These are phyloP conservation scores for Echinops telfairi DNA, from an alignment of 2,113 vertebrate species.

Conservation along the genomic window DNA sequence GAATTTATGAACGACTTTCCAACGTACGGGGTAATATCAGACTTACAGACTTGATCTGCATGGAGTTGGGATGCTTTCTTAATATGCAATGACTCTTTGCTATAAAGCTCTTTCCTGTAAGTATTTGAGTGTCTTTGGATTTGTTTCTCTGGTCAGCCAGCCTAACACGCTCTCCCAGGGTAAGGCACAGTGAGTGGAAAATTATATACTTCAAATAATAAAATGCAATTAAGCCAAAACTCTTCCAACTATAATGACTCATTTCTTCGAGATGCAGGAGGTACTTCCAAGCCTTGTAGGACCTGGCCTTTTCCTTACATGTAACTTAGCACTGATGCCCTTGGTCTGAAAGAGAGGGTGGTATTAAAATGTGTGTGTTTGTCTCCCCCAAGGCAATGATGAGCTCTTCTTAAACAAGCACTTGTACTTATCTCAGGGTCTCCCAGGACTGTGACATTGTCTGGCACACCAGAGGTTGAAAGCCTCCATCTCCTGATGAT, in stretches of 20 bases:
- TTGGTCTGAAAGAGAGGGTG: no score
- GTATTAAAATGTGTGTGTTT: not conserved
- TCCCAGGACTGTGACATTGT: not conserved
- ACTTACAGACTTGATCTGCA: no score
- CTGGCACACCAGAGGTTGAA: not conserved
- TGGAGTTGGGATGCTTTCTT: no score
- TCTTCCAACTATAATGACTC: not conserved
- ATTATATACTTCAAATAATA: constrained; percentile 27
- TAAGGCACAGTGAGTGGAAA: not conserved
- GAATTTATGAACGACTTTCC: no score
- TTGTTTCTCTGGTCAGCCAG: no score
- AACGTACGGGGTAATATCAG: no score
- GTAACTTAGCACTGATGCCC: not conserved
- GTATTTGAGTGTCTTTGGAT: no score
- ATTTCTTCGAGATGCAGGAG: not conserved
- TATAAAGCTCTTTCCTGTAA: no score
- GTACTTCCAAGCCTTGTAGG: not conserved
- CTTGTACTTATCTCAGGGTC: constrained; percentile 16
- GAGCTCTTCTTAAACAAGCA: not conserved
- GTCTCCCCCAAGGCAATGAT: constrained; percentile 17
- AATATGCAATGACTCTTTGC: no score
- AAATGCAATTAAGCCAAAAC: constrained; percentile 23
- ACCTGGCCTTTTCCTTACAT: not conserved
- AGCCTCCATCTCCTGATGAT: constrained; percentile 56
- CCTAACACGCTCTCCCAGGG: no score